A percentile compares a stretch with the other conserved stretches of the same genome.
phyloP scores from a whole-genome alignment of 2,113 vertebrate species.

The Trochalopteron elliotii region DNA sequence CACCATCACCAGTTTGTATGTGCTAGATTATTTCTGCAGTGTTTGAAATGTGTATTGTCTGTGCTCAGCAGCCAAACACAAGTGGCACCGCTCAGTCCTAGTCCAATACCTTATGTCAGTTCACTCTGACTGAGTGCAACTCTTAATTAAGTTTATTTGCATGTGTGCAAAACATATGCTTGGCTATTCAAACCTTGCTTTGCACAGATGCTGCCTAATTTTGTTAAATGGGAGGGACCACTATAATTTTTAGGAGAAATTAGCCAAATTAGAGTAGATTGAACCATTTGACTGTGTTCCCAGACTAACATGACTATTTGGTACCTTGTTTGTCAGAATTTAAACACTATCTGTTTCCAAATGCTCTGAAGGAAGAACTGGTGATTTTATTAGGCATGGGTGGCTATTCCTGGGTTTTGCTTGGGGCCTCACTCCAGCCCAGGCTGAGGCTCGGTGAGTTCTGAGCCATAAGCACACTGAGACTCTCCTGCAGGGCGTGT shows the following conservation, averaged over 20 bases:
- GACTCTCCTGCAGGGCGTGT: neutral
- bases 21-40: neutral
- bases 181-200: conserved; percentile 7
- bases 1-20: neutral
- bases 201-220: conserved; percentile 31
- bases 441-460: neutral
- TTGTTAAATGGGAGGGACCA: conserved; percentile 8
- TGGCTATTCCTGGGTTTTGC: neutral
- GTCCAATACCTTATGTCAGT: neutral
- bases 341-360: neutral
- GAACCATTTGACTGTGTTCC: neutral
- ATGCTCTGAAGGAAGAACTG: neutral
- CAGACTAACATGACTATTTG: neutral
- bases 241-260: conserved; percentile 6
- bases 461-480: neutral
- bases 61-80: neutral
- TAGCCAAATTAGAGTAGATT: conserved; percentile 13
- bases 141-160: conserved; percentile 39
- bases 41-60: neutral
- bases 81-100: neutral
- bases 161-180: conserved; percentile 31
- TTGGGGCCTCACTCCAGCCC: neutral
- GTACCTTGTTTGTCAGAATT: neutral
- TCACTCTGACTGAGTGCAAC: neutral
- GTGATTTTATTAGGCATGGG: neutral